A percentile compares a stretch with the other conserved stretches of the same genome.
phyloP scores from a whole-genome alignment of 2,888 invertebrate genomes.

The Nesidiocoris tenuis region DNA sequence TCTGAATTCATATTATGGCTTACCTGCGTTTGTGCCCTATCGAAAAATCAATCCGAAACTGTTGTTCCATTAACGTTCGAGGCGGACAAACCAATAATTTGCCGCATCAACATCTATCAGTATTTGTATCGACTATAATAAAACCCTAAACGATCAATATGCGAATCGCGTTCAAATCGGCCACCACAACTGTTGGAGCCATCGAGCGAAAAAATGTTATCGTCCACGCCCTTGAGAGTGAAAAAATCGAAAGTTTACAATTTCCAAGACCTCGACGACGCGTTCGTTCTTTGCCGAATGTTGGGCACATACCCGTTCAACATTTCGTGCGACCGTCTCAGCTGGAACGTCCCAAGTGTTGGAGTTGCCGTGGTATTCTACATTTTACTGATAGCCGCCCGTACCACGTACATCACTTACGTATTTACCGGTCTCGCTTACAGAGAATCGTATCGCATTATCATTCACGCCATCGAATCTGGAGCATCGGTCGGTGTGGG shows the following conservation, averaged over 20 bases:
- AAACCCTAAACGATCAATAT: too few relatives aligned
- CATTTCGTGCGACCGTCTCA: conserved; percentile 10
- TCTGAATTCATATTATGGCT: too few relatives aligned
- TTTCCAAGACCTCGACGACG: conserved; percentile 1
- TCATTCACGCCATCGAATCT: conserved; percentile 4
- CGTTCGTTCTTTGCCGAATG: background rate
- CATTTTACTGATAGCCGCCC: background rate
- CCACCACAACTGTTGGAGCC: too few relatives aligned
- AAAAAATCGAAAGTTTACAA: conserved; percentile 1
- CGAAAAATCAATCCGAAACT: too few relatives aligned
- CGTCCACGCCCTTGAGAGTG: background rate
- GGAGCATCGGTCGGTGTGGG: background rate
- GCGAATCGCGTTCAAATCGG: too few relatives aligned
- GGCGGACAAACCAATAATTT: too few relatives aligned
- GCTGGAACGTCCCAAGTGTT: background rate
- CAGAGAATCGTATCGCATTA: background rate
- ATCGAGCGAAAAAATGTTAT: too few relatives aligned
- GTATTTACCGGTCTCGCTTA: background rate
- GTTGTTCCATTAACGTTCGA: too few relatives aligned
- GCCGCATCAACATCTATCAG: too few relatives aligned
- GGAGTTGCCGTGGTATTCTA: background rate
- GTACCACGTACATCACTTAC: background rate
- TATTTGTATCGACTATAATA: too few relatives aligned
- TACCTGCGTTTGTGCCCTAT: too few relatives aligned
- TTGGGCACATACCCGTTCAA: background rate